These are phyloP conservation scores for Onychomys leucogaster DNA, from an alignment of 2,797 vertebrate species.

Conservation along the genomic window DNA sequence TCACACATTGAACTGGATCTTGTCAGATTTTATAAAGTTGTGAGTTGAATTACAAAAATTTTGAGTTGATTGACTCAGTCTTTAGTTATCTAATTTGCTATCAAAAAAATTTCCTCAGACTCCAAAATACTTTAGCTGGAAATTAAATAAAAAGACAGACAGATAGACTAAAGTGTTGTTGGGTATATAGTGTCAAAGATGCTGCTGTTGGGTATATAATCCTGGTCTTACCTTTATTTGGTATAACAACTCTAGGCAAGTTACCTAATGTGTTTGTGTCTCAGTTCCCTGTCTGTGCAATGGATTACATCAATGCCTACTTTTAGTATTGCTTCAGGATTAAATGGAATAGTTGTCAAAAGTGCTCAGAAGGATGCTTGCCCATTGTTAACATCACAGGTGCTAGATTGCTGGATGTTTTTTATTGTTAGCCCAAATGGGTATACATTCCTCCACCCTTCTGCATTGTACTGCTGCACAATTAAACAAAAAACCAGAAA, in stretches of 20 bases:
- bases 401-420: background rate
- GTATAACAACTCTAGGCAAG: background rate
- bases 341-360: background rate
- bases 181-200: background rate
- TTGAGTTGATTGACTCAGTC: background rate
- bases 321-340: background rate
- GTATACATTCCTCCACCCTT: background rate
- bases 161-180: background rate
- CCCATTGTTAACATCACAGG: background rate
- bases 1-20: background rate
- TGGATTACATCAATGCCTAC: background rate
- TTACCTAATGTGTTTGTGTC: background rate
- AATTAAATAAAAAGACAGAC: background rate
- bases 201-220: background rate
- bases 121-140: background rate
- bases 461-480: constrained; percentile 6
- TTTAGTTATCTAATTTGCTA: background rate
- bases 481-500: constrained; percentile 1
- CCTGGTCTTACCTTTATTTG: background rate
- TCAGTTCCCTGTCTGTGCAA: constrained; percentile 7
- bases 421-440: background rate
- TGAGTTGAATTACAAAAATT: constrained; percentile 38
- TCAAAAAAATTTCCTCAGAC: constrained; percentile 32
- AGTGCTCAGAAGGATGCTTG: background rate
- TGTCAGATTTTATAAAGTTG: constrained; percentile 3